A percentile compares a stretch with the other conserved stretches of the same genome.
phyloP scores from a whole-genome alignment of 1,140 invertebrate species.

The Eriocheir sinensis region DNA sequence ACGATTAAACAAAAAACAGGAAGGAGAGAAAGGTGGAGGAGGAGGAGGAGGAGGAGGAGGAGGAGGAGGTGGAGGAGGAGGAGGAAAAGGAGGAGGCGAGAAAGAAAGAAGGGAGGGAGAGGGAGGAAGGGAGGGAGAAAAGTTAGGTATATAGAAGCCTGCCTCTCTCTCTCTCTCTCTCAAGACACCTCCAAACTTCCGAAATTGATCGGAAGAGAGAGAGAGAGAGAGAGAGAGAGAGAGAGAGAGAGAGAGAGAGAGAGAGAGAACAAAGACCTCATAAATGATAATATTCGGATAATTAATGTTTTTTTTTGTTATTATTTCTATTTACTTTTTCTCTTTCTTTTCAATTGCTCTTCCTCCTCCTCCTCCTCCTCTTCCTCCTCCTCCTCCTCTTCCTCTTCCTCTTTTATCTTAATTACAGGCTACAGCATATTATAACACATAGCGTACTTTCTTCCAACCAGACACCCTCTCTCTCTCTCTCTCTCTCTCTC shows the following conservation, averaged over 20 bases:
- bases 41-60: not conserved
- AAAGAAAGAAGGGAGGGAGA: not conserved
- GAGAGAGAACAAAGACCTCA: not conserved
- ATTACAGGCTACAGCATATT: too few relatives aligned
- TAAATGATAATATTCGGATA: too few relatives aligned
- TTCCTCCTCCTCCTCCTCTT: too few relatives aligned
- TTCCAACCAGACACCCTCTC: too few relatives aligned
- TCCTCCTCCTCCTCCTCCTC: too few relatives aligned
- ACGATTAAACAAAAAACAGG: not conserved
- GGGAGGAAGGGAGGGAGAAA: not conserved
- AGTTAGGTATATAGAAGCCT: not conserved
- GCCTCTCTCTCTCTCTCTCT: not conserved
- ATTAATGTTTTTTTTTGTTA: not conserved
- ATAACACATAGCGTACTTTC: too few relatives aligned
- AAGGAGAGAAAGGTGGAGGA: not conserved
- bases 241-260: too few relatives aligned
- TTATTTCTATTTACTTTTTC: not conserved
- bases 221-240: too few relatives aligned
- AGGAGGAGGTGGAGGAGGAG: not conserved
- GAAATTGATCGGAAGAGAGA: not conserved
- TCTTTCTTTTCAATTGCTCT: too few relatives aligned
- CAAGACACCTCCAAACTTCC: not conserved
- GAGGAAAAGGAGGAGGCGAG: not conserved
- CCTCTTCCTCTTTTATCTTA: too few relatives aligned
- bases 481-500: too few relatives aligned